A percentile compares a stretch with the other conserved stretches of the same genome.
Evolutionary conservation across 1,140 invertebrate species (phyloP).

Genomic region (Thalassaphorura encarpata): DNA sequence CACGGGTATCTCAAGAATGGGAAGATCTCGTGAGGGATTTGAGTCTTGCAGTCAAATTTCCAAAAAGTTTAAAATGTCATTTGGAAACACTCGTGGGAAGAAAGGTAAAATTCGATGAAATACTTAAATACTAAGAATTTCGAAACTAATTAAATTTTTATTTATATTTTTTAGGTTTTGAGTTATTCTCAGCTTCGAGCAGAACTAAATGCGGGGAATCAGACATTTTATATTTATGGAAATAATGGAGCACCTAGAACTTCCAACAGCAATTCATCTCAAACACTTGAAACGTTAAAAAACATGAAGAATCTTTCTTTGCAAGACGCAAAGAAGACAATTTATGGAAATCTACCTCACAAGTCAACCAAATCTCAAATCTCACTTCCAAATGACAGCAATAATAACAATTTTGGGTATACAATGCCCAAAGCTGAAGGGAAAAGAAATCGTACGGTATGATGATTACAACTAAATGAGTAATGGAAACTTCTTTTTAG

Average conservation of each 20-base stretch:
- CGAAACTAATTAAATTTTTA: background rate
- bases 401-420: too few relatives aligned
- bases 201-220: slow-evolving; percentile 25
- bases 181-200: slow-evolving; percentile 26
- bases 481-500: too few relatives aligned
- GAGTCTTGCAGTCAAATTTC: slow-evolving; percentile 78
- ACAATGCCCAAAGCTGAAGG: background rate
- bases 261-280: background rate
- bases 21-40: slow-evolving; percentile 89
- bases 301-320: background rate
- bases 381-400: too few relatives aligned
- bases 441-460: too few relatives aligned
- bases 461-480: too few relatives aligned
- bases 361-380: too few relatives aligned
- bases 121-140: slow-evolving; percentile 3
- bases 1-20: slow-evolving; percentile 83
- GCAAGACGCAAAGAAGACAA: background rate
- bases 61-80: slow-evolving; percentile 57
- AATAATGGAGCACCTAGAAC: background rate
- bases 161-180: slow-evolving; percentile 18
- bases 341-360: too few relatives aligned
- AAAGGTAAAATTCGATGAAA: too few relatives aligned
- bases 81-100: slow-evolving; percentile 83
- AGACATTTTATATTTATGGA: slow-evolving; percentile 24
- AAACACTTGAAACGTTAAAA: background rate